phyloP scores from a whole-genome alignment of 2,113 vertebrate genomes.

The Neotoma lepida region DNA sequence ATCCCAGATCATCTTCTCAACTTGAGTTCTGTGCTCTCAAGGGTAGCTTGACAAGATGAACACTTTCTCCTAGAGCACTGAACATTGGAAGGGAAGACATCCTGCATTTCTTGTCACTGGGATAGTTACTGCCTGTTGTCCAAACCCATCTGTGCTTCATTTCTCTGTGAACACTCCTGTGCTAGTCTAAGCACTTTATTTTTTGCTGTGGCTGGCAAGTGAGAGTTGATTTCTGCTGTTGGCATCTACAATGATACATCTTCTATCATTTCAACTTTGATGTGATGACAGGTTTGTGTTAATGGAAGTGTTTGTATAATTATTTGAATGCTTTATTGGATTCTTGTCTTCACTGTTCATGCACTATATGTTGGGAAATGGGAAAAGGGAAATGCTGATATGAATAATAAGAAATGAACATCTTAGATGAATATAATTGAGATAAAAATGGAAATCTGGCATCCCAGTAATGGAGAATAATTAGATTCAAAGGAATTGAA shows the following conservation, averaged over 20 bases:
- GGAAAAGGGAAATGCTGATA: not conserved
- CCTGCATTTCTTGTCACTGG: not conserved
- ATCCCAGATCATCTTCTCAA: not conserved
- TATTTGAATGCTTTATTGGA: constrained; percentile 29
- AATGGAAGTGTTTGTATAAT: not conserved
- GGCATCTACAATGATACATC: not conserved
- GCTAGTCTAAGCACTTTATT: not conserved
- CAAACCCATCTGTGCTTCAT: not conserved
- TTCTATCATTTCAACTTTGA: not conserved
- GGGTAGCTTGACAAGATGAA: not conserved
- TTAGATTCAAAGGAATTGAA: not conserved
- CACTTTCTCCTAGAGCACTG: not conserved
- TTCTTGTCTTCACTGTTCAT: not conserved
- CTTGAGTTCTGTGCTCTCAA: not conserved
- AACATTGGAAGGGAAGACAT: not conserved
- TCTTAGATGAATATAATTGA: constrained; percentile 29
- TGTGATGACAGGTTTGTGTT: constrained; percentile 13
- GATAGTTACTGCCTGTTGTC: not conserved
- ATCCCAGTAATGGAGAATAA: not conserved
- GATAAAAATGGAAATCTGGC: constrained; percentile 53
- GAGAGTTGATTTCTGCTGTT: not conserved
- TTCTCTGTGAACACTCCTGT: not conserved
- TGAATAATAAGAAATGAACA: not conserved
- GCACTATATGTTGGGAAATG: not conserved
- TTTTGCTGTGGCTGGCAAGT: not conserved